A percentile compares a stretch with the other conserved stretches of the same genome.
Conservation (phyloP, 2,113 vertebrate genomes). For the Aptenodytes forsteri region DNA sequence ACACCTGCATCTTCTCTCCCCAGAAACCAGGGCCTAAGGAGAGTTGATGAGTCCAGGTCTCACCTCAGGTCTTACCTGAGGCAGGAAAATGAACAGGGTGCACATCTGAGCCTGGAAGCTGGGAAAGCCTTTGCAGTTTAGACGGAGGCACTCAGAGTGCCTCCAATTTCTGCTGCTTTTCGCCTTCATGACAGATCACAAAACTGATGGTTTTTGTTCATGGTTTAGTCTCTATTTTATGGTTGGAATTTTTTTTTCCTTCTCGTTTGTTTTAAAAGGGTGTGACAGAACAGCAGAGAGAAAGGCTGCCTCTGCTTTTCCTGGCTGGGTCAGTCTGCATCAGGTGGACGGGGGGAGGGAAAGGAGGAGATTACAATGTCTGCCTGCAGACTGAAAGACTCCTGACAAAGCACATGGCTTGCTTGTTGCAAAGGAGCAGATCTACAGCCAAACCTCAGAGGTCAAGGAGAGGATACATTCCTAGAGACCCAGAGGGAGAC, state of each 20-base stretch:
- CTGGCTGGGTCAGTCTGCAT: background rate
- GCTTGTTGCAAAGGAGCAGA: background rate
- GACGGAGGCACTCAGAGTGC: background rate
- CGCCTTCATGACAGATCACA: background rate
- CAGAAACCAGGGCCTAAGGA: background rate
- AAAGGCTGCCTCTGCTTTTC: background rate
- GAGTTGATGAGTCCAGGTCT: background rate
- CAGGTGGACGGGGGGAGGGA: background rate
- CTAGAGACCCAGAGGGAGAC: conserved; percentile 55
- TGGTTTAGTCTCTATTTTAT: background rate
- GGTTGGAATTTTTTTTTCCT: background rate
- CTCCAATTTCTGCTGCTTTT: background rate
- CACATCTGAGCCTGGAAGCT: background rate
- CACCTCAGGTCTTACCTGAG: background rate
- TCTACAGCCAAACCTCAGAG: conserved; percentile 10
- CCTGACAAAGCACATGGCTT: conserved; percentile 39
- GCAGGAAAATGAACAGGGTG: background rate
- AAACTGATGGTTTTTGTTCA: background rate
- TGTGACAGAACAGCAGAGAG: background rate
- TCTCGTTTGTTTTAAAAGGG: background rate
- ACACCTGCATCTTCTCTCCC: background rate
- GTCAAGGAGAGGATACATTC: conserved; percentile 64
- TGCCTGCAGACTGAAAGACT: background rate
- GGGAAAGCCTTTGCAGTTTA: background rate
- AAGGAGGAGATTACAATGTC: background rate